Evolutionary conservation across 2,113 vertebrate species (phyloP), one percentile per base, ranked within the genome.

Genomic region (Pomatorhinus ruficollis): DNA sequence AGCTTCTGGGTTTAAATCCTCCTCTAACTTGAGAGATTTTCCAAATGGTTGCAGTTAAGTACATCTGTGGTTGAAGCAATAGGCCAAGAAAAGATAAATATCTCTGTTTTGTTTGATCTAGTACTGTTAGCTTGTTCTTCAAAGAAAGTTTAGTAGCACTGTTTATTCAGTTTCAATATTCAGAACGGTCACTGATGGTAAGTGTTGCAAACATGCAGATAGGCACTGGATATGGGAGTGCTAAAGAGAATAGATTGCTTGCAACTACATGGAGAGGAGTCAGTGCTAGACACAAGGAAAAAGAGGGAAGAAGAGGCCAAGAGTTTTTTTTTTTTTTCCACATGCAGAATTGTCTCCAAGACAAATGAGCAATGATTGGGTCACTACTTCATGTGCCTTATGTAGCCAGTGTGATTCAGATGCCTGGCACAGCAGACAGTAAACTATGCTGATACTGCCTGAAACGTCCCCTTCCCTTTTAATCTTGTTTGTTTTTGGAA

Each of bases 401-500:
- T 71, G 66, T 92, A 76, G 71, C 89, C 77, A 30, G 47, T 88
- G 60, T 82, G 68, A 90, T 83, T 97, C 68, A 60, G 87, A 77
- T 87, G 88, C 95, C 93, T 95, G 63, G 50, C 87, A 78, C 47
- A 88, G 66, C 64, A 91, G 40, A 80, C 93, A 87, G 83, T 82
- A 93, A 96, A 91, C 83, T 95, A 28, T 83, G 47, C 71, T 90
- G 91, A 80, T 95, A 83, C 78, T 74, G 93, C 92, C 93, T 96
- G 94, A 96, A 95, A 97, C 2, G 1, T 88, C 83, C 49, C 71
- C 87, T 96, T 97, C 89, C 85, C 47, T 95, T 96, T 96, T 96
- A 68, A 96, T 97, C 84, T 96, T 96, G 75, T 96, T 96, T 97
- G 82, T 86, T 94, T 95, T 96, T 95, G 79, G 81, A 96, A 97